Conservation (phyloP, 2,888 invertebrate genomes). For the Taphrorychus bicolor region DNA sequence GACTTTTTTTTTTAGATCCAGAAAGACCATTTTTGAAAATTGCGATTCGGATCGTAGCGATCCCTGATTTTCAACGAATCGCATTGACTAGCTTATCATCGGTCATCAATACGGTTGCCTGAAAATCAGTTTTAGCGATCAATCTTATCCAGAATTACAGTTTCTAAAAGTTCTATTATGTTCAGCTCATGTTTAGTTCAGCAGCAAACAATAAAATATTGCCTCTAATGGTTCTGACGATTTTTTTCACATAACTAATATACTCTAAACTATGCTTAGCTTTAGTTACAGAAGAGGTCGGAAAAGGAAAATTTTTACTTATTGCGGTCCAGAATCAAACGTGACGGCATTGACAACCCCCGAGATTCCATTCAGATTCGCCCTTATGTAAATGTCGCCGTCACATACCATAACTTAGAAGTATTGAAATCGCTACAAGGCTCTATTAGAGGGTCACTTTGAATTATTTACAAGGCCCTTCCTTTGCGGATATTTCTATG, state of each 20-base stretch:
- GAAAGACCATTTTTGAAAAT: too few relatives aligned
- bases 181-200: too few relatives aligned
- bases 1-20: too few relatives aligned
- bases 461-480: slow-evolving; percentile 60
- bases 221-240: too few relatives aligned
- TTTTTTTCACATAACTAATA: not conserved
- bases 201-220: too few relatives aligned
- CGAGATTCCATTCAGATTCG: slow-evolving; percentile 31
- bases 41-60: too few relatives aligned
- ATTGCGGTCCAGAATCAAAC: slow-evolving; percentile 18
- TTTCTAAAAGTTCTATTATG: too few relatives aligned
- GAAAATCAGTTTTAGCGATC: too few relatives aligned
- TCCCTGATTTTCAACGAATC: too few relatives aligned
- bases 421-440: slow-evolving; percentile 54
- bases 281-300: not conserved
- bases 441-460: slow-evolving; percentile 58
- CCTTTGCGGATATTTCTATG: slow-evolving; percentile 54
- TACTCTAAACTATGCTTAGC: not conserved
- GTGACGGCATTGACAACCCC: slow-evolving; percentile 27
- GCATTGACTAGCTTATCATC: too few relatives aligned
- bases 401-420: slow-evolving; percentile 56
- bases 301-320: not conserved
- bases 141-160: too few relatives aligned
- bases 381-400: slow-evolving; percentile 51
- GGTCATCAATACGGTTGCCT: too few relatives aligned